Conservation (phyloP, 2,797 vertebrate genomes). For the Hippocampus kuda region DNA sequence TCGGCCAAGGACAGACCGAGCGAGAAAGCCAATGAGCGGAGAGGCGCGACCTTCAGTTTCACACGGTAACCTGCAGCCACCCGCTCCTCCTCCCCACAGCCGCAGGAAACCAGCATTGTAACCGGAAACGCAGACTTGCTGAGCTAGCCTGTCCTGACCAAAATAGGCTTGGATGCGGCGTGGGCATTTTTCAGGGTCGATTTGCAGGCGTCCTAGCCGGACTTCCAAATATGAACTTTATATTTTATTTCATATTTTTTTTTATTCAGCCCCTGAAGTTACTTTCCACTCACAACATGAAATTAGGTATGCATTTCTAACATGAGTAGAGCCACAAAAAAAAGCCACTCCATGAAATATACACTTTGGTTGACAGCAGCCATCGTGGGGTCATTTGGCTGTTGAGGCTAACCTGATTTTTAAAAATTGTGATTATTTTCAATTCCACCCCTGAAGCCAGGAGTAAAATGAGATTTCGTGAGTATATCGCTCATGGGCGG, state of each 20-base stretch:
- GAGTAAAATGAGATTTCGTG: too few species aligned
- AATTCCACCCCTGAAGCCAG: too few species aligned
- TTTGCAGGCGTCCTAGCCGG: background rate
- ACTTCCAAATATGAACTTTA: background rate
- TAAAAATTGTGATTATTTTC: too few species aligned
- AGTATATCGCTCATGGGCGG: too few species aligned
- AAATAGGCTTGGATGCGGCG: slow-evolving; percentile 39
- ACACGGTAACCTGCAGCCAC: slow-evolving; percentile 56
- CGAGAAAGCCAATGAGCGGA: slow-evolving; percentile 8
- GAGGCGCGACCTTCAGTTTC: slow-evolving; percentile 47
- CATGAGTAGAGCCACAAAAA: too few species aligned
- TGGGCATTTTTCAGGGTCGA: background rate
- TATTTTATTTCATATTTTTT: too few species aligned
- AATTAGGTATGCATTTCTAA: too few species aligned
- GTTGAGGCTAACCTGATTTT: too few species aligned
- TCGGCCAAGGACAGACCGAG: slow-evolving; percentile 8
- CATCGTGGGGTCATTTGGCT: too few species aligned
- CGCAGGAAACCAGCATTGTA: slow-evolving; percentile 46
- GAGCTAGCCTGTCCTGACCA: slow-evolving; percentile 44
- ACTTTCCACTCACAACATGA: background rate
- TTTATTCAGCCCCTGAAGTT: background rate
- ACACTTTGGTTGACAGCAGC: too few species aligned
- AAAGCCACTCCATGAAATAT: too few species aligned
- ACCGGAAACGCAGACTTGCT: slow-evolving; percentile 57
- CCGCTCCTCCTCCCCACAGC: slow-evolving; percentile 36